Evolutionary conservation across 2,113 vertebrate species (phyloP).

Genomic region (Onychostruthus taczanowskii): DNA sequence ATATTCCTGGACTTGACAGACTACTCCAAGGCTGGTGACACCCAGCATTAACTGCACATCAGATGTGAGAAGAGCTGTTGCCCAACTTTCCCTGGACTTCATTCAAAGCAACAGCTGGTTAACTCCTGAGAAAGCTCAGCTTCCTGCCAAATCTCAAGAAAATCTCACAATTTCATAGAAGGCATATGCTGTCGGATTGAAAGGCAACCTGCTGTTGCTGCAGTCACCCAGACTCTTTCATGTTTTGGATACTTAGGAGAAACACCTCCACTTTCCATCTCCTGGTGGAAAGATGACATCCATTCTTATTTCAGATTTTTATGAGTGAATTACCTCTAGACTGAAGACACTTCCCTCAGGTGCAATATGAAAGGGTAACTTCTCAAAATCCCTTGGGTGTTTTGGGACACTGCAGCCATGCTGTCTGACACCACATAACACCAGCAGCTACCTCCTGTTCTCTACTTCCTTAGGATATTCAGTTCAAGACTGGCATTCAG

Average conservation of each 20-base stretch:
- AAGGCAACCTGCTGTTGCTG: constrained; percentile 7
- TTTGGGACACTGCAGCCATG: background rate
- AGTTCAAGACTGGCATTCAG: background rate
- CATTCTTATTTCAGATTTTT: background rate
- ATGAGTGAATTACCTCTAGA: background rate
- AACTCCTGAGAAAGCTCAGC: constrained; percentile 29
- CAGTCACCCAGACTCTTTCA: background rate
- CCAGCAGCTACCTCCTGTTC: accelerated
- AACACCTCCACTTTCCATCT: background rate
- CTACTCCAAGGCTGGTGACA: background rate
- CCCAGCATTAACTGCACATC: constrained; percentile 15
- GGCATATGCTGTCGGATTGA: background rate
- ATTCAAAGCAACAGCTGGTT: constrained; percentile 58
- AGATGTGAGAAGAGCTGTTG: constrained; percentile 31
- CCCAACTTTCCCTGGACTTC: constrained; percentile 36
- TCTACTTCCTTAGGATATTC: background rate
- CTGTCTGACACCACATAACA: background rate
- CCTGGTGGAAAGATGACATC: background rate
- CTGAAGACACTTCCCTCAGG: background rate
- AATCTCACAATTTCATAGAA: background rate
- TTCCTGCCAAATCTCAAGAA: constrained; percentile 17
- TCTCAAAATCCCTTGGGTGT: background rate
- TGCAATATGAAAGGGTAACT: background rate
- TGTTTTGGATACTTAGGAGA: background rate
- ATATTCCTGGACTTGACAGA: background rate